phyloP scores from a whole-genome alignment of 2,888 invertebrate genomes.

The Argyresthia goedartella region DNA sequence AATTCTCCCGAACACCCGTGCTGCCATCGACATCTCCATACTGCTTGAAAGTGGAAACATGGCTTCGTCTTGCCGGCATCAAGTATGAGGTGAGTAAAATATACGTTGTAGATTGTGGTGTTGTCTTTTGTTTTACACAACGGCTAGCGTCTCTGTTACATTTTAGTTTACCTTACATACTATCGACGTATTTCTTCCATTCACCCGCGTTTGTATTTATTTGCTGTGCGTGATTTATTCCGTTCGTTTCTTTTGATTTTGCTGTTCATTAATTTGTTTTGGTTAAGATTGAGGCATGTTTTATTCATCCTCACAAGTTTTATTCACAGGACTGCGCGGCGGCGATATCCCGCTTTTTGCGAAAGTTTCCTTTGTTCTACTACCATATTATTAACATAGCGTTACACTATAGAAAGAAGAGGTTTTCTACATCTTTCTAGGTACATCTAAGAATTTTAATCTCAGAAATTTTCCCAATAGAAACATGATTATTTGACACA shows the following conservation, averaged over 20 bases:
- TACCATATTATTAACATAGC: no score
- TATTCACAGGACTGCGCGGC: no score
- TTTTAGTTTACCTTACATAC: conserved; percentile 2
- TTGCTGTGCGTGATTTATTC: not conserved
- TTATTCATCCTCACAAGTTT: not conserved
- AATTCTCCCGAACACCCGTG: conserved; percentile 91
- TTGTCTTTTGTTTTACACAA: not conserved
- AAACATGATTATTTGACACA: no score
- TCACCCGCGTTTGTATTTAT: not conserved
- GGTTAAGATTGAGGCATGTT: not conserved
- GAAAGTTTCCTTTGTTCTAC: no score
- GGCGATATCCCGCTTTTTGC: no score
- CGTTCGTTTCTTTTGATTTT: not conserved
- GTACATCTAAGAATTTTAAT: no score
- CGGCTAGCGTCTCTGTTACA: conserved; percentile 15
- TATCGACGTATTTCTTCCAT: not conserved
- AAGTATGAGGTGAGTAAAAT: conserved; percentile 88
- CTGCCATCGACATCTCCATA: conserved; percentile 93
- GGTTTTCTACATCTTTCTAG: no score
- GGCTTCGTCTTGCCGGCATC: conserved; percentile 91
- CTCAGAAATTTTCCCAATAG: no score
- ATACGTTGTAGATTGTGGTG: not conserved
- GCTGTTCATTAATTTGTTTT: no score
- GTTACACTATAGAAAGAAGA: no score
- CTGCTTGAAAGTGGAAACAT: conserved; percentile 96